Percentiles rank a stretch among this genome's conserved stretches.
Conservation (phyloP, 2,797 vertebrate genomes). For the Acipenser transmontanus region DNA sequence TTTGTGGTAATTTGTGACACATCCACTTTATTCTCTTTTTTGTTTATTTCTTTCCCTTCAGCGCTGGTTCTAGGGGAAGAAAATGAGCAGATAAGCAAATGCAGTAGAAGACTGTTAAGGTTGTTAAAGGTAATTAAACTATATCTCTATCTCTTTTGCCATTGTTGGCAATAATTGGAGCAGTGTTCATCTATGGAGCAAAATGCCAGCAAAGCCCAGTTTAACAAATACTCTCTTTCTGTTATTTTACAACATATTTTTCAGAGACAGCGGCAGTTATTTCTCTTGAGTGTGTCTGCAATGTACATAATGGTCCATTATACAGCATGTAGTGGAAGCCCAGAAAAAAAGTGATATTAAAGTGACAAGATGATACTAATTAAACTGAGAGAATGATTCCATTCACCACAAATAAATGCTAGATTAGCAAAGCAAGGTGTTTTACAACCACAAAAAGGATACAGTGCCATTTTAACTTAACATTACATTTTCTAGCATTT, state of each 20-base stretch:
- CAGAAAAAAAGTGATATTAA: conserved; percentile 62
- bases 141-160: conserved; percentile 56
- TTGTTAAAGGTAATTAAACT: conserved; percentile 79
- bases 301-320: conserved; percentile 69
- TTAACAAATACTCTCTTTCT: conserved; percentile 61
- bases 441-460: conserved; percentile 16
- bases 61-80: conserved; percentile 43
- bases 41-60: conserved; percentile 56
- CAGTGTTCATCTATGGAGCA: conserved; percentile 59
- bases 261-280: conserved; percentile 57
- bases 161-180: conserved; percentile 78
- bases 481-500: too few species aligned
- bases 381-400: conserved; percentile 75
- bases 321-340: conserved; percentile 64
- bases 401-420: conserved; percentile 68
- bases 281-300: conserved; percentile 44
- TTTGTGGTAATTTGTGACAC: conserved; percentile 68
- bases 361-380: conserved; percentile 76
- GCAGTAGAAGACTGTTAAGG: conserved; percentile 58
- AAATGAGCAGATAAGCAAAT: conserved; percentile 58
- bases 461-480: too few species aligned
- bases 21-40: conserved; percentile 55
- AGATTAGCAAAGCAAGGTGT: conserved; percentile 41
- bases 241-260: conserved; percentile 67
- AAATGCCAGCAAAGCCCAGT: conserved; percentile 62